Evolutionary conservation across 2,888 invertebrate species (phyloP), one percentile per base, ranked within the genome.

Genomic region (Sepioteuthis lessoniana): DNA sequence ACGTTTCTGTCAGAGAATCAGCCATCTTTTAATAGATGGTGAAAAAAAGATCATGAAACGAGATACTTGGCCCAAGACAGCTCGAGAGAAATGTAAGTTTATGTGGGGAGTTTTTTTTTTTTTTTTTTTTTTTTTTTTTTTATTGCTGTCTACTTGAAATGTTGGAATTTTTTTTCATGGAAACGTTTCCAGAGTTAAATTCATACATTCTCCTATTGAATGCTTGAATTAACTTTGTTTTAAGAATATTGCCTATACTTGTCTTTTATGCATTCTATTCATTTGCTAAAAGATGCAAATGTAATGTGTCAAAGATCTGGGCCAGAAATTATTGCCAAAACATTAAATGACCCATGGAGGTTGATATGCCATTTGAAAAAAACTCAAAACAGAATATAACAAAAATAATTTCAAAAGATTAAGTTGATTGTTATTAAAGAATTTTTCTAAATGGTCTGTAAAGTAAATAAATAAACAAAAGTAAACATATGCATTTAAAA

Each of bases 41-140:
- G 47, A 92, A n/a, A 92, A 92, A n/a, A 42, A 92, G n/a, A 47
- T 92, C 19, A 92, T 42, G 38, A 92, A 92, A 92, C 76, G 2
- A 76, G 76, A 76, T 76, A 76, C 76, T 76, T 76, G n/a, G 76
- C 76, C 35, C n/a, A 76, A 35, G n/a, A 19, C 76, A 76, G 76
- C 76, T 35, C n/a, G 35, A 35, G n/a, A n/a, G 1, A 76, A 76
- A 76, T 76, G 76, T 76, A 35, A 76, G 76, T 76, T 76, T 76
- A 16, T 13, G 8, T 13, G 8, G 60, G 31, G 13, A 76, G 4
- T n/a, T 35, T 76, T 35, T 25, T 76, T n/a, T 35, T 2, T n/a
- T 25, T 35, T n/a, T 76, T 25, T 35, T 7, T 13, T 76, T 16
- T 16, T n/a, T n/a, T 16, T 76, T 35, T 1, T 0, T 76, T 16